Evolutionary conservation across 1,140 invertebrate genomes (phyloP), one percentile per base, ranked within the genome.

Genomic region (Formica selysi): DNA sequence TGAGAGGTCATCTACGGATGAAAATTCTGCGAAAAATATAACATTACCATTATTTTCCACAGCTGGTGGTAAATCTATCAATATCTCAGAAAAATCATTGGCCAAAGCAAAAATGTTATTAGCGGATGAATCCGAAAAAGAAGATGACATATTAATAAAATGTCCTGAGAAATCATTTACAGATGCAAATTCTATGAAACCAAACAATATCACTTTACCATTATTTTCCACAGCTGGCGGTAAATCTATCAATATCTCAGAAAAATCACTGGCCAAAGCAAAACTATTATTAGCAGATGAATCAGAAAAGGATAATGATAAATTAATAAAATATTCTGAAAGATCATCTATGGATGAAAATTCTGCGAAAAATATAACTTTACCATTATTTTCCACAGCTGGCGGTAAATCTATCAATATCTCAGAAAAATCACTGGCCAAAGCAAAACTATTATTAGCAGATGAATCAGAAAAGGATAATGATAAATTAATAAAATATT

Each of bases 181-280:
- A 16, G 16, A 51, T 51, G 5, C 0, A 19, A 51, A 51, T 51
- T 51, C 4, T 51, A 19, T 26, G n/a, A 11, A 59, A 26, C 3
- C 38, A 59, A 70, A 41, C 13, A 11, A 13, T 11, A 59, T 13
- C 0, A 11, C n/a, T 11, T 4, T 38, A 22, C 7, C 76, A 65
- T 64, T 78, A 29, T 36, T 68, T 26, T 80, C 64, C n/a, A 95
- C 93, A 67, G 94, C 94, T n/a, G 87, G 87, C 76, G 94, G 94
- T 41, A 86, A 89, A 88, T 36, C 85, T 7, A 65, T 87, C 16
- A 83, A 62, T 16, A 54, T 87, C 36, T 61, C 80, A 62, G 71
- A 88, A 26, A 68, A 57, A 68, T 83, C 88, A 67, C 54, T 92
- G 22, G 41, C 57, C 7, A 91, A 87, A 78, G 85, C 87, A 36